A percentile compares a stretch with the other conserved stretches of the same genome.
phyloP scores from a whole-genome alignment of 2,888 invertebrate genomes.

The Meiosimyza platycephala region DNA sequence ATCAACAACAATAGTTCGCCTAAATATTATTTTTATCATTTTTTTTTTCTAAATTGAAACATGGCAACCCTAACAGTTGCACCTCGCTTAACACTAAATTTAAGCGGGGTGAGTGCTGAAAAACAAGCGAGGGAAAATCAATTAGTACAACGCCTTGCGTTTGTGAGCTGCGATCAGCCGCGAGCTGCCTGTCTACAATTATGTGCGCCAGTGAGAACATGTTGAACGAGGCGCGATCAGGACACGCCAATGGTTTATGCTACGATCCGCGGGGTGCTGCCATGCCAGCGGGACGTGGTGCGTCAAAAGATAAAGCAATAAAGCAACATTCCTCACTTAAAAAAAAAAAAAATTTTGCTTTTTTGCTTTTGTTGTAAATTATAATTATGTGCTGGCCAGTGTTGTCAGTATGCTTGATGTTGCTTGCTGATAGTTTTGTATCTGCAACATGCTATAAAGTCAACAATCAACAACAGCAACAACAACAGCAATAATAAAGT shows the following conservation, averaged over 20 bases:
- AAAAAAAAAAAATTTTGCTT: not conserved
- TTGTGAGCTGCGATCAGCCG: constrained; percentile 30
- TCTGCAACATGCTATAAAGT: constrained; percentile 23
- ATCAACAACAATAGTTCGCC: too few species aligned
- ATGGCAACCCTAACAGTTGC: constrained; percentile 21
- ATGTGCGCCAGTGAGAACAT: constrained; percentile 28
- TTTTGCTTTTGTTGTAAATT: constrained; percentile 34
- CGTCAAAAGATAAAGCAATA: not conserved
- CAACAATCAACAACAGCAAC: constrained; percentile 1
- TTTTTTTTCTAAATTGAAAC: too few species aligned
- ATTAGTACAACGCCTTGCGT: constrained; percentile 49
- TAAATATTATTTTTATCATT: too few species aligned
- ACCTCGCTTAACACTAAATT: constrained; percentile 15
- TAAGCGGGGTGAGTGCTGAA: constrained; percentile 37
- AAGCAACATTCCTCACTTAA: not conserved
- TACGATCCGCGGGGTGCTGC: not conserved
- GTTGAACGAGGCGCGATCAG: constrained; percentile 20
- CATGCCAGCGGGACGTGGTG: not conserved
- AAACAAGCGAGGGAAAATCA: constrained; percentile 53
- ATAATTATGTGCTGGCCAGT: constrained; percentile 30
- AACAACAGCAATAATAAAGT: constrained; percentile 1
- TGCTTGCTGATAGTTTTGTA: not conserved
- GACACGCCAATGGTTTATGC: constrained; percentile 30
- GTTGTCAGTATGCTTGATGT: not conserved
- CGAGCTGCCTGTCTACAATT: constrained; percentile 41